These are phyloP conservation scores for Gastracanthus pulcherrimus DNA, from an alignment of 2,888 invertebrate genomes.

Conservation along the genomic window DNA sequence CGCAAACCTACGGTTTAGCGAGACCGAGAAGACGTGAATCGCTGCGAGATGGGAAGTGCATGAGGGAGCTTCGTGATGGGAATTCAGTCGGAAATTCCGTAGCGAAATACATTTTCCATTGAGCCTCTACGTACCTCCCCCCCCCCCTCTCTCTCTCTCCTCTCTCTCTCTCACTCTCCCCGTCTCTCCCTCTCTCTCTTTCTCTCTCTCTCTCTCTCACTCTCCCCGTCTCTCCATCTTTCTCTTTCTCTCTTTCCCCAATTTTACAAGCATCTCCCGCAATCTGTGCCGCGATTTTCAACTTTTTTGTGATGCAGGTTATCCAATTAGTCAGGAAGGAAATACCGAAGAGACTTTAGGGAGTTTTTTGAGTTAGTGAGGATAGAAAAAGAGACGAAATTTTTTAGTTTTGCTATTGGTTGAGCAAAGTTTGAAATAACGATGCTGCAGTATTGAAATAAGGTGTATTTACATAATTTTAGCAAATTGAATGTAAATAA, in stretches of 20 bases:
- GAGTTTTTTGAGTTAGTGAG: no score
- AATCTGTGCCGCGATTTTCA: not conserved
- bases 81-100: slow-evolving; percentile 4
- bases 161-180: not conserved
- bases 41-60: not conserved
- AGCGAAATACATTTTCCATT: not conserved
- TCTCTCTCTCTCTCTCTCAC: not conserved
- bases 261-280: not conserved
- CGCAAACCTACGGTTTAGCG: not conserved
- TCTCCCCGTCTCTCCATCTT: not conserved
- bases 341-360: not conserved
- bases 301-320: not conserved
- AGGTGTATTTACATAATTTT: no score
- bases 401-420: no score
- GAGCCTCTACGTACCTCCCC: not conserved
- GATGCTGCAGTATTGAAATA: no score
- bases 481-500: no score
- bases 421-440: no score
- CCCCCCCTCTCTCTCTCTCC: not conserved
- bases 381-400: no score
- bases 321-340: not conserved
- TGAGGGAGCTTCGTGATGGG: not conserved
- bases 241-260: not conserved
- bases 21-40: not conserved
- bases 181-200: not conserved